Conservation (phyloP, 2,113 vertebrate genomes). For the Jaculus jaculus region DNA sequence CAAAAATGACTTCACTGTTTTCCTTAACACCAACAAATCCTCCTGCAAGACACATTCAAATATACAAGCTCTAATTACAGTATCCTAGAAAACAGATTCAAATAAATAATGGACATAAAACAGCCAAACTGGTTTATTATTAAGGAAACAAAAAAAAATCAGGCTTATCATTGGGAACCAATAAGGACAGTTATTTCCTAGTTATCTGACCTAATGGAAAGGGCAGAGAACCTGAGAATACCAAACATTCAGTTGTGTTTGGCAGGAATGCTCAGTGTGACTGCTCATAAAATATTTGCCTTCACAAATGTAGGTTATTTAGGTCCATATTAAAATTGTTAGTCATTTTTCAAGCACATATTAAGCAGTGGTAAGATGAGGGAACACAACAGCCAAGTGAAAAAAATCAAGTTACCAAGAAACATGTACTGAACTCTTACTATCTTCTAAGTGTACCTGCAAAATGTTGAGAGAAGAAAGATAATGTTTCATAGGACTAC, state of each 20-base stretch:
- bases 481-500: background rate
- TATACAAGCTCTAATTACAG: conserved; percentile 61
- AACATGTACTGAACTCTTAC: background rate
- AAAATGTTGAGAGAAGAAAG: background rate
- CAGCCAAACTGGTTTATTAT: background rate
- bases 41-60: conserved; percentile 88
- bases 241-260: conserved; percentile 3
- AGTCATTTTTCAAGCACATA: conserved; percentile 42
- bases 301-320: conserved; percentile 41
- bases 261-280: conserved; percentile 12
- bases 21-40: conserved; percentile 95
- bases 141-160: conserved; percentile 52
- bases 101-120: conserved; percentile 49
- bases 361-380: conserved; percentile 18
- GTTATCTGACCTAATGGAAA: conserved; percentile 22
- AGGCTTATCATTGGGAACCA: conserved; percentile 17
- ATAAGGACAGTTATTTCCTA: conserved; percentile 7
- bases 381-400: background rate
- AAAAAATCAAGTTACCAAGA: conserved; percentile 30
- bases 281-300: background rate
- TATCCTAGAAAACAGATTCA: conserved; percentile 35
- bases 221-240: background rate
- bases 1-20: conserved; percentile 98
- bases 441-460: background rate
- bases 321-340: conserved; percentile 2